These are phyloP conservation scores for Oikopleura vanhoeffeni DNA, from an alignment of 23 tunicate genomes.

Conservation along the genomic window DNA sequence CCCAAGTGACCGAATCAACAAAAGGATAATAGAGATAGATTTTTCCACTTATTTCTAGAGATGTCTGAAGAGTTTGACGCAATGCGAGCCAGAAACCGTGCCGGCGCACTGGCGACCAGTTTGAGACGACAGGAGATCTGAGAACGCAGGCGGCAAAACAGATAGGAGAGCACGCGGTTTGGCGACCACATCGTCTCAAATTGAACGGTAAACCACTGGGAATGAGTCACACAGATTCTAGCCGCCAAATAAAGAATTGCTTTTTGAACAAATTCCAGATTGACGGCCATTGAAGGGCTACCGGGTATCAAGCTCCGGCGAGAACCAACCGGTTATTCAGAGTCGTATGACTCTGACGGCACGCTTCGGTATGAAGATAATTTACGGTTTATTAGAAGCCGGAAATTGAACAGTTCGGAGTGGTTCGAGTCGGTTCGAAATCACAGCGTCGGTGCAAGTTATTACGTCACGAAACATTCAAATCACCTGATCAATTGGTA, in stretches of 20 bases:
- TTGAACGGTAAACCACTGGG: background rate
- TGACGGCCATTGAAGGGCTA: background rate
- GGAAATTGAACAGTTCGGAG: background rate
- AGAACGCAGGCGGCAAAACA: background rate
- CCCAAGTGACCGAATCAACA: too few species aligned
- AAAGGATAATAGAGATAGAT: background rate
- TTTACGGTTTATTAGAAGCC: background rate
- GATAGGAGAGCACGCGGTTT: background rate
- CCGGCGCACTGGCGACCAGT: background rate
- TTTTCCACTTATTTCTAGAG: background rate
- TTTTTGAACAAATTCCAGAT: background rate
- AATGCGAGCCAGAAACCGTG: background rate
- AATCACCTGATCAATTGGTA: conserved; percentile 10
- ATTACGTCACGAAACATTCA: conserved; percentile 1
- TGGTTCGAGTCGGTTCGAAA: background rate
- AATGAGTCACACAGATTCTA: background rate
- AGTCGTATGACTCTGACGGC: background rate
- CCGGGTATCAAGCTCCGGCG: background rate
- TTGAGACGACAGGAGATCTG: too few species aligned
- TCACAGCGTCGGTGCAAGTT: background rate
- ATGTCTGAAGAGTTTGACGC: background rate
- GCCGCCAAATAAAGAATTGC: background rate
- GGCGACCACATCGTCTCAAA: background rate
- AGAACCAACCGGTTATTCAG: background rate
- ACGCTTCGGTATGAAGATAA: background rate